These are phyloP conservation scores for Elaeidobius kamerunicus DNA, from an alignment of 2,888 invertebrate species.

Conservation along the genomic window DNA sequence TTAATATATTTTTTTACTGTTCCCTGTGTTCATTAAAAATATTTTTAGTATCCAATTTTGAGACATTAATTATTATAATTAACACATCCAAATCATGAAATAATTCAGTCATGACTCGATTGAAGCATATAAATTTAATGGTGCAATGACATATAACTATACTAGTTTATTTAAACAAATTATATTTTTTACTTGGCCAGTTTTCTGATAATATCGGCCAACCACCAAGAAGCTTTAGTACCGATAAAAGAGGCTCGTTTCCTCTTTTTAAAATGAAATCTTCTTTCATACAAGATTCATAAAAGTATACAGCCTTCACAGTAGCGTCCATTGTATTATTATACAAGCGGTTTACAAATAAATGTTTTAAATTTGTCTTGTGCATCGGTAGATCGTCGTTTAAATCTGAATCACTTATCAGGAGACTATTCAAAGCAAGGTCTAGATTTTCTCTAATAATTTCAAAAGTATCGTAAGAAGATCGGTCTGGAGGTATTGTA, in stretches of 20 bases:
- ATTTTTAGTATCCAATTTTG: too few species aligned
- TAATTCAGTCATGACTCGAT: too few species aligned
- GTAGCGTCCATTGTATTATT: constrained; percentile 57
- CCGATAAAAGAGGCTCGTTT: constrained; percentile 65
- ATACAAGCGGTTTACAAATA: constrained; percentile 14
- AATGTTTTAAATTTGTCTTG: constrained; percentile 3
- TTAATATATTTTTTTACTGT: too few species aligned
- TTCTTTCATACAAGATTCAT: constrained; percentile 83
- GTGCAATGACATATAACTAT: constrained; percentile 42
- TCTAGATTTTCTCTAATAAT: constrained; percentile 69
- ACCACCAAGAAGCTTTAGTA: constrained; percentile 73
- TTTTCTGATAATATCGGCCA: constrained; percentile 76
- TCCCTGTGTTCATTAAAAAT: too few species aligned
- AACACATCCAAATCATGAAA: too few species aligned
- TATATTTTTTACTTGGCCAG: constrained; percentile 66
- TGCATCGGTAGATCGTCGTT: constrained; percentile 2
- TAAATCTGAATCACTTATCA: constrained; percentile 45
- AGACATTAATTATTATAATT: too few species aligned
- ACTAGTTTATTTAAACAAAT: constrained; percentile 74
- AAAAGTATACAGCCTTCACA: constrained; percentile 80
- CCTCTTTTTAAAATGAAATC: constrained; percentile 60
- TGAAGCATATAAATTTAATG: neutral
- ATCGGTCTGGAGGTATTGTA: constrained; percentile 80
- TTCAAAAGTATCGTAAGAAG: constrained; percentile 31
- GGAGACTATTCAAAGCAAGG: constrained; percentile 63